Conservation (phyloP, 2,797 vertebrate genomes). For the Myotis pilosus region DNA sequence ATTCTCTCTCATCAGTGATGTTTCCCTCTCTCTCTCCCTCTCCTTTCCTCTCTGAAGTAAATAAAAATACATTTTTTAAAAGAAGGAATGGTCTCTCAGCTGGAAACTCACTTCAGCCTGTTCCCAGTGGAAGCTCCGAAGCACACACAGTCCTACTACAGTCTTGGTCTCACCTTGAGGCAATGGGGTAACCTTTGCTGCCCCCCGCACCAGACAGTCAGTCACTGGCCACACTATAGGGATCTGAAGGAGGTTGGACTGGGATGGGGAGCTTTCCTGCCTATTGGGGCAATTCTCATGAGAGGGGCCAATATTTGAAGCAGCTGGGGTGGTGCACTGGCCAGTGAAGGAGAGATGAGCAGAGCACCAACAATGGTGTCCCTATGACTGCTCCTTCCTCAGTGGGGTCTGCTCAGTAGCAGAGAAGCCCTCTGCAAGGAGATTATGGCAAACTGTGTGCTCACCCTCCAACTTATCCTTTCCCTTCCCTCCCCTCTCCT, state of each 20-base stretch:
- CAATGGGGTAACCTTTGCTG: not conserved
- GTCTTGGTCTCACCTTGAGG: not conserved
- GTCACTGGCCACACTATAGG: not conserved
- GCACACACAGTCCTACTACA: not conserved
- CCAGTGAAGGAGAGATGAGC: not conserved
- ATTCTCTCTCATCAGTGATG: no score
- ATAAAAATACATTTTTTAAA: no score
- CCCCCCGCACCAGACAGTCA: fast-evolving
- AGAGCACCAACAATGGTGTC: not conserved
- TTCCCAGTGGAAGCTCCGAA: not conserved
- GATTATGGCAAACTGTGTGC: not conserved
- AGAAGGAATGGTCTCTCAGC: not conserved
- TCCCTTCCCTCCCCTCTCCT: not conserved
- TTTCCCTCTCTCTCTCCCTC: no score
- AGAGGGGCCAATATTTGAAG: not conserved
- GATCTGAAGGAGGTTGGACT: not conserved
- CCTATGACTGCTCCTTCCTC: not conserved
- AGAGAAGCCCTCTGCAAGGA: not conserved
- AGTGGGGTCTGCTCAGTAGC: not conserved
- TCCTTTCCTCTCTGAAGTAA: no score
- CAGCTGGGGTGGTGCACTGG: not conserved
- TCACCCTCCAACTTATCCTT: not conserved
- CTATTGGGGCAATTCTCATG: not conserved
- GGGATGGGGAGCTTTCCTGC: not conserved
- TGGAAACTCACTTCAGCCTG: not conserved